Evolutionary conservation across 2,113 vertebrate species (phyloP).

Genomic region (Crotalus helleri): DNA sequence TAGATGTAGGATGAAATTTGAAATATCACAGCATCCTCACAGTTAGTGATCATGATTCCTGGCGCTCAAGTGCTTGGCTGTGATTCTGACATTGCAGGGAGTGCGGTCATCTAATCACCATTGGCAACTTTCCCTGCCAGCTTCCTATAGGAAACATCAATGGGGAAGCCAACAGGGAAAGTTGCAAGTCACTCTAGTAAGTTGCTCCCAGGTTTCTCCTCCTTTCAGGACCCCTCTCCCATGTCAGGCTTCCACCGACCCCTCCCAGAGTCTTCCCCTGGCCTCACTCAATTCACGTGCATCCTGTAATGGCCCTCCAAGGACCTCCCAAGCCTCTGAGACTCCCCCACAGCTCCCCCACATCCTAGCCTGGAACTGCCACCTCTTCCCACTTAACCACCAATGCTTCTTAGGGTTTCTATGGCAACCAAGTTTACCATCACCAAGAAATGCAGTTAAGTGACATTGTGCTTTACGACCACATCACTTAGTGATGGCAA

Average conservation of each 20-base stretch:
- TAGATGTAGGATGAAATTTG: background rate
- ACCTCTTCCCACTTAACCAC: background rate
- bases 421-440: background rate
- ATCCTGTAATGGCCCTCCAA: background rate
- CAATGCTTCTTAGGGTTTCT: background rate
- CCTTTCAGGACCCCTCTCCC: background rate
- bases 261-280: background rate
- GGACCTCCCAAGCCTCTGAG: background rate
- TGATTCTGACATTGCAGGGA: background rate
- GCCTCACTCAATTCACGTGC: background rate
- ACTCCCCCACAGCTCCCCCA: background rate
- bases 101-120: background rate
- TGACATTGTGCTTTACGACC: background rate
- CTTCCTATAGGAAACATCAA: background rate
- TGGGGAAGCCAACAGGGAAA: background rate
- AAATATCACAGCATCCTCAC: background rate
- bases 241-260: background rate
- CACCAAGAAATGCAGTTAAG: background rate
- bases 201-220: background rate
- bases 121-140: background rate
- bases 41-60: background rate
- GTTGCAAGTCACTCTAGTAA: background rate
- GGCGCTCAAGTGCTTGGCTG: background rate
- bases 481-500: background rate
- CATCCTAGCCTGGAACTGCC: background rate